phyloP scores from a whole-genome alignment of 2,113 vertebrate genomes.

The Sander vitreus region DNA sequence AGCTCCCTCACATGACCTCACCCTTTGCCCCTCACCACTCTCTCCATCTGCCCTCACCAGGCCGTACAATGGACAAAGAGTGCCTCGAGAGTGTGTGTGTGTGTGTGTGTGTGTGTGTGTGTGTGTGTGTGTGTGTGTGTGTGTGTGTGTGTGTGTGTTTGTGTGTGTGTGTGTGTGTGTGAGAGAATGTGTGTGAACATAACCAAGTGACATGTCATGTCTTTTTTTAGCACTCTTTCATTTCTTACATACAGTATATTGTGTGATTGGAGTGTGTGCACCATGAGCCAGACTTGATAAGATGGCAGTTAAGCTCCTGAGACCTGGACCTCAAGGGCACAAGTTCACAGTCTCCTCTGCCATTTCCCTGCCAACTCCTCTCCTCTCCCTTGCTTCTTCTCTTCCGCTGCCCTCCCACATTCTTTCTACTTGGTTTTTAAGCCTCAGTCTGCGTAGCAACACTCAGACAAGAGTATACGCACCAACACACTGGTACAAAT shows the following conservation, averaged over 20 bases:
- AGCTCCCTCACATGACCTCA: conserved; percentile 81
- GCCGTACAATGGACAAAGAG: conserved; percentile 75
- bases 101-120: conserved; percentile 35
- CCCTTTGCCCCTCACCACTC: conserved; percentile 52
- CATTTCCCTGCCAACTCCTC: conserved; percentile 25
- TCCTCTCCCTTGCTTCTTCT: conserved; percentile 20
- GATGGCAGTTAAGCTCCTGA: conserved; percentile 45
- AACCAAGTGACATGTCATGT: conserved; percentile 35
- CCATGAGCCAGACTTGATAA: conserved; percentile 33
- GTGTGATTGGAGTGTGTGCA: conserved; percentile 26
- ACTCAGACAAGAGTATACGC: conserved; percentile 12
- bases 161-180: conserved; percentile 6
- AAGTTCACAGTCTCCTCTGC: conserved; percentile 41
- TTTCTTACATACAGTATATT: conserved; percentile 16
- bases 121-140: conserved; percentile 5
- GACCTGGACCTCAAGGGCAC: conserved; percentile 38
- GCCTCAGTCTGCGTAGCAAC: conserved; percentile 55
- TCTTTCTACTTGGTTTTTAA: conserved; percentile 44
- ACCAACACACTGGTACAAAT: conserved; percentile 4
- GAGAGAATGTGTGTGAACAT: conserved; percentile 26
- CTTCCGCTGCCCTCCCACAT: conserved; percentile 5
- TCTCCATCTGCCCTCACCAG: conserved; percentile 63
- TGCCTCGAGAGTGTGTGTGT: conserved; percentile 33
- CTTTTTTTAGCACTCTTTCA: conserved; percentile 14
- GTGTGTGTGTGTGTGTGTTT: conserved; percentile 18